A percentile compares a stretch with the other conserved stretches of the same genome.
These are phyloP conservation scores for Nesospiza acunhae DNA, from an alignment of 2,113 vertebrate species.

Conservation along the genomic window DNA sequence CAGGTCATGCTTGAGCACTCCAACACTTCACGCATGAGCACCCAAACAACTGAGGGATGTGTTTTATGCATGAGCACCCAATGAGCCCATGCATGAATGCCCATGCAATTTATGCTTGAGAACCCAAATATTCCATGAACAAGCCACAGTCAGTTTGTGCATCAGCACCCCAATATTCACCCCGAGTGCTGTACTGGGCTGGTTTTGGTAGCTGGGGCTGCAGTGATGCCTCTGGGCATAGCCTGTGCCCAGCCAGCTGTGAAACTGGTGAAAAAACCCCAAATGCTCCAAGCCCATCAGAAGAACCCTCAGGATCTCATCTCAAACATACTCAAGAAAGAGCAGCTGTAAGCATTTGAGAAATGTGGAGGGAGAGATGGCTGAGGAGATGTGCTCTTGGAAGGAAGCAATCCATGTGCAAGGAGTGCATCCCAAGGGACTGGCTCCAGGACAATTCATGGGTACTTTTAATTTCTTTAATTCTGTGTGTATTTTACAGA, in stretches of 20 bases:
- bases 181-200: fast-evolving
- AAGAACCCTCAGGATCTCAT: background rate
- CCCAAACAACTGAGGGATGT: background rate
- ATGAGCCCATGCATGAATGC: background rate
- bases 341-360: background rate
- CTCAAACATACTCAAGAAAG: background rate
- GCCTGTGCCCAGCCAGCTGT: background rate
- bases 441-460: background rate
- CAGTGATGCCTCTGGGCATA: background rate
- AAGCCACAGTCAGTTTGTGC: background rate
- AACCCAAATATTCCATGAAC: background rate
- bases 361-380: background rate
- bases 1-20: background rate
- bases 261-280: background rate
- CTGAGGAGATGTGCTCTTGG: background rate
- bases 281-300: background rate
- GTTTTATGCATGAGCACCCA: background rate
- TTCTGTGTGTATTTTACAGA: background rate
- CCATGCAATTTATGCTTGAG: background rate
- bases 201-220: background rate
- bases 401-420: background rate
- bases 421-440: background rate
- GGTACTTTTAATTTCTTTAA: background rate
- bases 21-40: background rate
- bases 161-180: background rate